Evolutionary conservation across 2,797 vertebrate genomes (phyloP).

Genomic region (Urosaurus nigricauda): DNA sequence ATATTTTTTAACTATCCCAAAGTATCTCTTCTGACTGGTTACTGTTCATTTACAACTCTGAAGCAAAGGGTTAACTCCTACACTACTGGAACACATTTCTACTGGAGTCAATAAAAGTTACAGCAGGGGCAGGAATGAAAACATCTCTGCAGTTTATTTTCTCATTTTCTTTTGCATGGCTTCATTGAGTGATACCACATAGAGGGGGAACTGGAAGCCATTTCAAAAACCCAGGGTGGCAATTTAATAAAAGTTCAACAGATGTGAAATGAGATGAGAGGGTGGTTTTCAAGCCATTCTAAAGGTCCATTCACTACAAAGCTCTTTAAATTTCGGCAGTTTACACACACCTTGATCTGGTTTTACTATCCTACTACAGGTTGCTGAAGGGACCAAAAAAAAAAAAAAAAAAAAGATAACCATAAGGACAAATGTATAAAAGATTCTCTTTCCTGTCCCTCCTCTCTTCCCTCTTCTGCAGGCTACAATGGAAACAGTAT

Average conservation of each 20-base stretch:
- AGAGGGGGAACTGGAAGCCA: background rate
- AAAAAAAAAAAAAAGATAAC: background rate
- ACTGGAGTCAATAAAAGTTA: background rate
- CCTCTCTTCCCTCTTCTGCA: background rate
- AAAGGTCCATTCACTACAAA: conserved; percentile 8
- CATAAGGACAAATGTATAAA: background rate
- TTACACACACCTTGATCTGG: conserved; percentile 1
- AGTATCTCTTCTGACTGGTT: background rate
- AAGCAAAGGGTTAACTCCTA: background rate
- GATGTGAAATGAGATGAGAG: conserved; percentile 25
- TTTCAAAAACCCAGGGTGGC: conserved; percentile 32
- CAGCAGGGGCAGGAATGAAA: background rate
- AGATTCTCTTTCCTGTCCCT: background rate
- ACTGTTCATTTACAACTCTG: background rate
- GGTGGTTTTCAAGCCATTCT: conserved; percentile 21
- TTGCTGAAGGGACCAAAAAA: background rate
- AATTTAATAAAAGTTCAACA: conserved; percentile 37
- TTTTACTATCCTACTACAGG: background rate
- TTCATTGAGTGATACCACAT: background rate
- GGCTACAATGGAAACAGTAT: background rate
- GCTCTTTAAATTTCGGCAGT: conserved; percentile 16
- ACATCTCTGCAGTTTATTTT: conserved; percentile 6
- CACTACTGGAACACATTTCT: background rate
- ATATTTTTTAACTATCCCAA: background rate
- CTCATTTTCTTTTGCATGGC: conserved; percentile 21